Evolutionary conservation across 2,888 invertebrate genomes (phyloP).

Genomic region (Agelastica alni): DNA sequence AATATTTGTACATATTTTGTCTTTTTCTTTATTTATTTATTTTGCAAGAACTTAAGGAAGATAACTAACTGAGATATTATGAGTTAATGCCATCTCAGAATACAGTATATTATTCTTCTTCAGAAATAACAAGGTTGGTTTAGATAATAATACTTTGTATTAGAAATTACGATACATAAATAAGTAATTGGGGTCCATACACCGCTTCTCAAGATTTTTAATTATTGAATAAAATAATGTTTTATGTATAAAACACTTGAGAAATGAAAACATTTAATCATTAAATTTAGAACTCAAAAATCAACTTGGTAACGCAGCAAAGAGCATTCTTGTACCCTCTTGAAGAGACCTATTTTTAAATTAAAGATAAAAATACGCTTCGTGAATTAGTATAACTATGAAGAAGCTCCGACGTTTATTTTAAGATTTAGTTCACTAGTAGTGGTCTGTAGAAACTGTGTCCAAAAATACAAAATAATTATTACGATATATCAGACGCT

Average conservation of each 20-base stretch:
- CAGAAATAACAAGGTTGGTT: too few relatives aligned
- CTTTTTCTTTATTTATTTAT: too few relatives aligned
- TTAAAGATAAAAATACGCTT: conserved; percentile 29
- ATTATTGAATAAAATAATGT: too few relatives aligned
- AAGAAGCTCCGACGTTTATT: conserved; percentile 31
- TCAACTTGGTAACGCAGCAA: neutral
- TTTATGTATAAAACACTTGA: conserved; percentile 8
- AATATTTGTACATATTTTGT: too few relatives aligned
- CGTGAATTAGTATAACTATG: conserved; percentile 32
- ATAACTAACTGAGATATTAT: too few relatives aligned
- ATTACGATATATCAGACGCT: conserved; percentile 31
- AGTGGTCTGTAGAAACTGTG: conserved; percentile 33
- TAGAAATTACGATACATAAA: too few relatives aligned
- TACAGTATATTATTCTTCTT: too few relatives aligned
- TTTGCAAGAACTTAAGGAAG: too few relatives aligned
- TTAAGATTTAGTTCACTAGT: conserved; percentile 29
- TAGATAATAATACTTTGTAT: too few relatives aligned
- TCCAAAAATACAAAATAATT: conserved; percentile 34
- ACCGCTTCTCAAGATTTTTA: too few relatives aligned
- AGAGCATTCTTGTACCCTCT: conserved; percentile 29
- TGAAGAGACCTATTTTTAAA: conserved; percentile 32
- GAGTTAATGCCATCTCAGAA: too few relatives aligned
- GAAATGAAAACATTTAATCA: conserved; percentile 10
- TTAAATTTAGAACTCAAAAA: conserved; percentile 13
- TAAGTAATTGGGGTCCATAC: too few relatives aligned